Evolutionary conservation across 2,888 invertebrate genomes (phyloP), one percentile per base, ranked within the genome.

Genomic region (Eupithecia subumbrata): DNA sequence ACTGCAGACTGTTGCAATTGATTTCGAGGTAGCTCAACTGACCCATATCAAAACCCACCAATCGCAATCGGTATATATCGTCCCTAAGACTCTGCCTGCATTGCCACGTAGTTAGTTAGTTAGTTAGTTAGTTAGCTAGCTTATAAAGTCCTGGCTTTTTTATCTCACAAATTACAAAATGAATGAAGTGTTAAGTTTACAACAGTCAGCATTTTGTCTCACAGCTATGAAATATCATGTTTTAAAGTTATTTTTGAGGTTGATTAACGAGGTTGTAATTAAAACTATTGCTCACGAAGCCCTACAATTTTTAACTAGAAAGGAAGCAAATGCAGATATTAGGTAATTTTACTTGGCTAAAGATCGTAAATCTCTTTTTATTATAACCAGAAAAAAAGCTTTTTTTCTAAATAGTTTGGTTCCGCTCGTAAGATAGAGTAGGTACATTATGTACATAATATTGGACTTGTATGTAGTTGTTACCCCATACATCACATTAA

Each of bases 401-500:
- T 25, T 60, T 25, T 18, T 68, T 18, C 40, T 22, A 12, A 43
- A 68, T 45, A 40, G 30, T 68, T 68, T 63, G 11, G 69, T 43
- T 76, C 56, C 69, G n/a, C 16, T 43, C 48, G 16, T 45, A n/a
- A 34, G 64, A 40, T 68, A 74, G 16, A 16, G 52, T 52, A 34
- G 12, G 12, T 56, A 56, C 56, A 56, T 2, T 72, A 56, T 75
- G 75, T 77, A 74, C 74, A 77, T 25, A 74, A 75, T 77, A 76
- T 75, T 77, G 66, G 75, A 80, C 72, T 73, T 77, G 75, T 73
- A 73, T 73, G 75, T 81, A 75, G 80, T 79, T 78, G 71, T 78
- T 80, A 73, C 67, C 69, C 71, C 73, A 69, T 69, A 84, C 89
- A 90, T 90, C 91, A 91, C 91, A 89, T 76, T 84, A 79, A n/a